A percentile compares a stretch with the other conserved stretches of the same genome.
Conservation (phyloP, 2,113 vertebrate species). For the Psettodes erumei region DNA sequence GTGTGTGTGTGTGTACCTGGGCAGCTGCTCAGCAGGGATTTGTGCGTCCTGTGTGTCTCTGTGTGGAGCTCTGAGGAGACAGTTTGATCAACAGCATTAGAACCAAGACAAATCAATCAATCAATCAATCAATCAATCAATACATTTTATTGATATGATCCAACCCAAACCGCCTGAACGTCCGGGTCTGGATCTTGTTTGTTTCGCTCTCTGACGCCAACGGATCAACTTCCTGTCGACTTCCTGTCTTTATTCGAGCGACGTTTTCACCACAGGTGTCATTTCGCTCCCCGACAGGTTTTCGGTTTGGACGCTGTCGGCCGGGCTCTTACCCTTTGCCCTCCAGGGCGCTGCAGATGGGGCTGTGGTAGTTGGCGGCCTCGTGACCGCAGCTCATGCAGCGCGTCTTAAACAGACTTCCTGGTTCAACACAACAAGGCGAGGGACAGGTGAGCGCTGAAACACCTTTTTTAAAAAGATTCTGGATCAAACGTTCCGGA, state of each 20-base stretch:
- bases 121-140: too few species aligned
- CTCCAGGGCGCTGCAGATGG: conserved; percentile 89
- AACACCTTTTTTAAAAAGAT: not conserved
- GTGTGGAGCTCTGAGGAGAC: conserved; percentile 88
- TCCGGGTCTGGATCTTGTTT: too few species aligned
- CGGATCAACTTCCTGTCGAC: too few species aligned
- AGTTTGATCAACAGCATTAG: not conserved
- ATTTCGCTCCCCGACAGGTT: conserved; percentile 47
- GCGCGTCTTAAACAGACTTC: conserved; percentile 94
- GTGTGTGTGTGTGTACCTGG: conserved; percentile 82
- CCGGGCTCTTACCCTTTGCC: conserved; percentile 94
- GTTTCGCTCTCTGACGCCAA: too few species aligned
- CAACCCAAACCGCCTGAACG: too few species aligned
- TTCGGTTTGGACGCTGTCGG: too few species aligned
- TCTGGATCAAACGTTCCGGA: too few species aligned
- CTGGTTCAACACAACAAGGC: conserved; percentile 72
- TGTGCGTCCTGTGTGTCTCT: conserved; percentile 84
- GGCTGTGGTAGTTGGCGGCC: conserved; percentile 89
- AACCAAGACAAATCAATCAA: too few species aligned
- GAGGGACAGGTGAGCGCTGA: not conserved
- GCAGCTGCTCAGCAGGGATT: conserved; percentile 89
- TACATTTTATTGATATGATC: too few species aligned
- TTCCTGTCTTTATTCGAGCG: too few species aligned
- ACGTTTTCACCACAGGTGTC: conserved; percentile 9
- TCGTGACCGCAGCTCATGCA: conserved; percentile 91